Evolutionary conservation across 2,113 vertebrate genomes (phyloP).

Genomic region (Phycodurus eques): DNA sequence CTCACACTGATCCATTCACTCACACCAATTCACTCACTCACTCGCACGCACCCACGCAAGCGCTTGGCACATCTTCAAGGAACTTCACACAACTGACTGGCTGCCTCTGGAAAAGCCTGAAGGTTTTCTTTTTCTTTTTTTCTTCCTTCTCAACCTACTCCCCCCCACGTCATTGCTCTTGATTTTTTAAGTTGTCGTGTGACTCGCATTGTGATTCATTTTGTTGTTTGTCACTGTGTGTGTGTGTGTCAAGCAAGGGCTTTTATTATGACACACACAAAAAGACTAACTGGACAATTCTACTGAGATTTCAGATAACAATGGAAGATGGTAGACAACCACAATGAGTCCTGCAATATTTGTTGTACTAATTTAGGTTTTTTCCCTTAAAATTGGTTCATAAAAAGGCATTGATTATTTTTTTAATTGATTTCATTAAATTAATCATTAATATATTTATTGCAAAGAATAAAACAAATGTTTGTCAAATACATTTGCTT

Average conservation of each 20-base stretch:
- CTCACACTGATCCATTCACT: not conserved
- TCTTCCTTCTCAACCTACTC: not conserved
- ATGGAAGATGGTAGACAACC: too few relatives aligned
- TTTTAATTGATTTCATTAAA: too few relatives aligned
- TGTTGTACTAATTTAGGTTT: too few relatives aligned
- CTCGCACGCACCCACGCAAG: not conserved
- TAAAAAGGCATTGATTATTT: too few relatives aligned
- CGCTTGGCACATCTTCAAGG: constrained; percentile 63
- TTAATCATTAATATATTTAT: too few relatives aligned
- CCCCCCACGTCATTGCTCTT: constrained; percentile 30
- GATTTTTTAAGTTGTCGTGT: constrained; percentile 64
- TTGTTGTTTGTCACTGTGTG: too few relatives aligned
- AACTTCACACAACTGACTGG: constrained; percentile 68
- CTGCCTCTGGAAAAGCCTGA: constrained; percentile 65
- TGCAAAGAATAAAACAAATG: too few relatives aligned
- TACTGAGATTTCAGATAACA: too few relatives aligned
- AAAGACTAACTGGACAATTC: not conserved
- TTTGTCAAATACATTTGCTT: too few relatives aligned
- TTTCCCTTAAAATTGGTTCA: too few relatives aligned
- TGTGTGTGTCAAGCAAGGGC: not conserved
- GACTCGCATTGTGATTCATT: constrained; percentile 49
- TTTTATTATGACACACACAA: not conserved
- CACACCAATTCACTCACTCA: not conserved
- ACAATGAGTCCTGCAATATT: too few relatives aligned
- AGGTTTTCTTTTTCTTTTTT: constrained; percentile 10